Evolutionary conservation across 2,888 invertebrate species (phyloP).

Genomic region (Dermolepida albohirtum): DNA sequence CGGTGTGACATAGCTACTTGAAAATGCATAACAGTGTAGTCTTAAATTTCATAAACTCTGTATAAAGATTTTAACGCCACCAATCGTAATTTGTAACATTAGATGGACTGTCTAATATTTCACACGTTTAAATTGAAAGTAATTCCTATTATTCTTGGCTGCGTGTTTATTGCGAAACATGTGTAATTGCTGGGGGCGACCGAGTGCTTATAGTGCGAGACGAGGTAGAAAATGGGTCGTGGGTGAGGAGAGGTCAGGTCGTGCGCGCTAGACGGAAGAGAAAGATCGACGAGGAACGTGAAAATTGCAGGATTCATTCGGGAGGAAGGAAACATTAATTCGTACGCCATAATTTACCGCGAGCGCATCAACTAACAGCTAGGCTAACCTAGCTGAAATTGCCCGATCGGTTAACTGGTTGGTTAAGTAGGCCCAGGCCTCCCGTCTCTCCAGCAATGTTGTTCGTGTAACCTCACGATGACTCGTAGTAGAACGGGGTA

Average conservation of each 20-base stretch:
- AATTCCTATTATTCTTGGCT: constrained; percentile 23
- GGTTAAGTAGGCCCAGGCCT: constrained; percentile 14
- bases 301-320: constrained; percentile 36
- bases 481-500: constrained; percentile 38
- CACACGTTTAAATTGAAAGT: constrained; percentile 22
- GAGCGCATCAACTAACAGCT: constrained; percentile 28
- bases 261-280: background rate
- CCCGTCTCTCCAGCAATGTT: background rate
- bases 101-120: background rate
- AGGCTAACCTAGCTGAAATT: constrained; percentile 8
- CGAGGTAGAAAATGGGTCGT: constrained; percentile 7
- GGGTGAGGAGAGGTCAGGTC: constrained; percentile 1
- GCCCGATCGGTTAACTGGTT: constrained; percentile 9
- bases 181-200: constrained; percentile 14
- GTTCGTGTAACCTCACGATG: constrained; percentile 27
- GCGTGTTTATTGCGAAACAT: constrained; percentile 27
- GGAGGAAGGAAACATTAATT: constrained; percentile 39
- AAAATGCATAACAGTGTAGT: too few species aligned
- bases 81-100: constrained; percentile 7
- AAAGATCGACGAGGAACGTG: constrained; percentile 21
- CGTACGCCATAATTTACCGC: constrained; percentile 37
- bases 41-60: too few species aligned
- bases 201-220: background rate
- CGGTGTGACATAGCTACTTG: too few species aligned
- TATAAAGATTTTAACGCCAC: background rate